Evolutionary conservation across 2,113 vertebrate species (phyloP).

Genomic region (Alouatta palliata): DNA sequence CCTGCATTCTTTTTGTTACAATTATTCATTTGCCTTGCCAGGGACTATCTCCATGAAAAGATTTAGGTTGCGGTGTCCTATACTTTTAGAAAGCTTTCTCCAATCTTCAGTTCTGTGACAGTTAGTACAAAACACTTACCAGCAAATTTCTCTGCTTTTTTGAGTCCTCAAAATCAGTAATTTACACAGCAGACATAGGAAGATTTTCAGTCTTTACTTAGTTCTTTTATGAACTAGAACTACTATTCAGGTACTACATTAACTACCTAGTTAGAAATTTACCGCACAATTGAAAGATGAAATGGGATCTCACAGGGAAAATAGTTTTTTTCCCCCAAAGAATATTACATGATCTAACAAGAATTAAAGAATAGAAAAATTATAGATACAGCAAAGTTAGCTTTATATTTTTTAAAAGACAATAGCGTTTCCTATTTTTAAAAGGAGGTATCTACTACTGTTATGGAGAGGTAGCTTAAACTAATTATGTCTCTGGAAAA

Average conservation of each 20-base stretch:
- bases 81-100: conserved; percentile 67
- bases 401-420: neutral
- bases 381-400: neutral
- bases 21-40: conserved; percentile 45
- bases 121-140: conserved; percentile 73
- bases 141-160: conserved; percentile 21
- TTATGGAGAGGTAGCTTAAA: neutral
- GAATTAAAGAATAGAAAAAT: neutral
- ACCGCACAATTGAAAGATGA: conserved; percentile 27
- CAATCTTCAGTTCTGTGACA: conserved; percentile 66
- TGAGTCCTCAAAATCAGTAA: conserved; percentile 19
- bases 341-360: neutral
- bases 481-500: neutral
- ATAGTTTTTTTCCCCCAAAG: neutral
- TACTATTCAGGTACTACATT: neutral
- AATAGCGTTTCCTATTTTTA: neutral
- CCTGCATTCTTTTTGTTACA: conserved; percentile 16
- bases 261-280: conserved; percentile 1
- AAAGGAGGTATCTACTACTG: neutral
- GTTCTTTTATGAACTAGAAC: neutral
- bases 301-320: conserved; percentile 27
- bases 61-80: conserved; percentile 39
- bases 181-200: neutral
- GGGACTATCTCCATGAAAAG: conserved; percentile 45
- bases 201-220: conserved; percentile 19